phyloP scores from a whole-genome alignment of 2,888 invertebrate species.

The Machimus rusticus region DNA sequence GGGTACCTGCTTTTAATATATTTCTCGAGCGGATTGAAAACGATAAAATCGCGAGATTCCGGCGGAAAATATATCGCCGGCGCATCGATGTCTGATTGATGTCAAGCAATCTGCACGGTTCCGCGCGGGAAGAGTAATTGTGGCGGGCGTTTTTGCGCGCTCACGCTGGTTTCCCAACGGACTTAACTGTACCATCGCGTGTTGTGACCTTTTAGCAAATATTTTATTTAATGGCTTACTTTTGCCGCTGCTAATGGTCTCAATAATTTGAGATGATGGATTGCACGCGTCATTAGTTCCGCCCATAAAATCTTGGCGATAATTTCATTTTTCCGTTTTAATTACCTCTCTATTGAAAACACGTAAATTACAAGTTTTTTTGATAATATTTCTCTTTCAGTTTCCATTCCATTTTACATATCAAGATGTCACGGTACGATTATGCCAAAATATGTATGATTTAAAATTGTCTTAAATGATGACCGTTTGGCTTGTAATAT shows the following conservation, averaged over 20 bases:
- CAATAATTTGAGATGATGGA: background rate
- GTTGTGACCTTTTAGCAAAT: background rate
- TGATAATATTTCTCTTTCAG: background rate
- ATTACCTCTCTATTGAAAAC: background rate
- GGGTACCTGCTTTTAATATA: background rate
- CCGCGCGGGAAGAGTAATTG: background rate
- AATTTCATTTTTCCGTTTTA: background rate
- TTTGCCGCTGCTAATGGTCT: constrained; percentile 6
- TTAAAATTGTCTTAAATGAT: too few species aligned
- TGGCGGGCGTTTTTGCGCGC: background rate
- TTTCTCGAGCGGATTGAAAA: background rate
- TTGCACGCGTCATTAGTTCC: background rate
- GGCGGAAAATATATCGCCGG: background rate
- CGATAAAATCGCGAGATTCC: background rate
- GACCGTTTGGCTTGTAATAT: too few species aligned
- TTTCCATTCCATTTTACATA: background rate
- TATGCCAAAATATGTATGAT: too few species aligned
- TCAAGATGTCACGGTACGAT: background rate
- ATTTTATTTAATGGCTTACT: constrained; percentile 5
- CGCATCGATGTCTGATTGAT: background rate
- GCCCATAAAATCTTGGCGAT: background rate
- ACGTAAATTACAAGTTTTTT: background rate
- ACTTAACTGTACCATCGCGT: constrained; percentile 7
- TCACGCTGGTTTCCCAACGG: background rate
- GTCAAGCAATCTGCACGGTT: background rate